Evolutionary conservation across 1,140 invertebrate species (phyloP).

Genomic region (Spodoptera litura): DNA sequence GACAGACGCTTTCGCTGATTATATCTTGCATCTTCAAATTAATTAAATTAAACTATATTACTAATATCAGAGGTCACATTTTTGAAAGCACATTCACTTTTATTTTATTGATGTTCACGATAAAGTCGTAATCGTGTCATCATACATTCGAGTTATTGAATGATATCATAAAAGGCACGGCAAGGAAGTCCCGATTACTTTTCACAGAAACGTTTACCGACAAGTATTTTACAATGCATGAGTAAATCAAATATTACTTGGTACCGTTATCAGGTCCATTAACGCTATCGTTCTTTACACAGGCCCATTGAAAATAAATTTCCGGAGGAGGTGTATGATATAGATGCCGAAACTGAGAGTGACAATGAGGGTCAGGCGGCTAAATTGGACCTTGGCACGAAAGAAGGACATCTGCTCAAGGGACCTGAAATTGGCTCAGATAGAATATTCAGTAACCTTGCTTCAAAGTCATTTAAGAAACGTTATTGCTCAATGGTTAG

Average conservation of each 20-base stretch:
- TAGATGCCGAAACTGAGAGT: conserved; percentile 94
- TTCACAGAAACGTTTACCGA: conserved; percentile 22
- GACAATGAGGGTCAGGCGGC: conserved; percentile 91
- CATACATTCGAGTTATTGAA: background rate
- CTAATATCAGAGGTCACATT: too few relatives aligned
- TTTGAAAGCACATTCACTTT: too few relatives aligned
- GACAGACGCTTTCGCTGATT: conserved; percentile 23
- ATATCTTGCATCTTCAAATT: background rate
- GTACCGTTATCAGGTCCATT: conserved; percentile 34
- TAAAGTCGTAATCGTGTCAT: background rate
- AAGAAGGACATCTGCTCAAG: conserved; percentile 96
- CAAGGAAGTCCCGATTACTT: background rate
- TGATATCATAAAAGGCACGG: background rate
- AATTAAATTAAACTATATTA: background rate
- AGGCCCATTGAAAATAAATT: conserved; percentile 88
- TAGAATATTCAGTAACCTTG: conserved; percentile 94
- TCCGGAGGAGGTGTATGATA: conserved; percentile 94
- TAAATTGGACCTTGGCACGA: conserved; percentile 91
- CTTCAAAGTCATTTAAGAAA: conserved; percentile 96
- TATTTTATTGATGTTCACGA: too few relatives aligned
- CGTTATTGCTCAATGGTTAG: conserved; percentile 95
- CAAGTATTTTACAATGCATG: background rate
- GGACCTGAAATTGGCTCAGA: conserved; percentile 94
- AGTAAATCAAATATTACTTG: conserved; percentile 20
- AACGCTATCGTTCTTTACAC: conserved; percentile 55